Percentiles rank a stretch among this genome's conserved stretches.
These are phyloP conservation scores for Arctocebus calabarensis DNA, from an alignment of 2,797 vertebrate genomes.

Conservation along the genomic window DNA sequence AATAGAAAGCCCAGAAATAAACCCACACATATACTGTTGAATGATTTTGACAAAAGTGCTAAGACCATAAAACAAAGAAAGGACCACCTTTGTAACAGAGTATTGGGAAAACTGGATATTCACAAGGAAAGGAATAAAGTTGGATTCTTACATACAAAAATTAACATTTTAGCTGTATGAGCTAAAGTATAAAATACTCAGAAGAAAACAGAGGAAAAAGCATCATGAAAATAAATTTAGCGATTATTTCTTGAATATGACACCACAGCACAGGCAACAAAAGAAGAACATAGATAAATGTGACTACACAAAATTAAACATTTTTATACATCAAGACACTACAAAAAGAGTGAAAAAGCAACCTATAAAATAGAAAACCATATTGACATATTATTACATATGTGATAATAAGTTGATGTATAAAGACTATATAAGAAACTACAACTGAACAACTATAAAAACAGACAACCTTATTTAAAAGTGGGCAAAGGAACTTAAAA, in stretches of 20 bases:
- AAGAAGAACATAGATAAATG: not conserved
- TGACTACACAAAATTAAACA: not conserved
- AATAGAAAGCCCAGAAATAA: not conserved
- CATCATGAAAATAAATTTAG: not conserved
- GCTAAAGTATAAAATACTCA: not conserved
- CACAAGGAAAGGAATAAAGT: not conserved
- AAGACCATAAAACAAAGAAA: not conserved
- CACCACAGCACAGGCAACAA: not conserved
- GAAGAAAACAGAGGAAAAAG: not conserved
- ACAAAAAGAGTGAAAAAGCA: not conserved
- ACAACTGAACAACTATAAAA: not conserved
- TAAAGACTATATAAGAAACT: not conserved
- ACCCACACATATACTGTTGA: not conserved
- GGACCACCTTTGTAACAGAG: not conserved
- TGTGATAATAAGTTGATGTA: not conserved
- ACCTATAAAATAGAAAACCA: not conserved
- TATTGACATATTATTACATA: not conserved
- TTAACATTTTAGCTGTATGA: not conserved
- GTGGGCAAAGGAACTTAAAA: not conserved
- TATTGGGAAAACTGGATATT: not conserved
- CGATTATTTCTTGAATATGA: not conserved
- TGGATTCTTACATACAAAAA: not conserved
- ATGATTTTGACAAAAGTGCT: not conserved
- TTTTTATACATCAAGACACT: not conserved
- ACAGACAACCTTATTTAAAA: not conserved